A percentile compares a stretch with the other conserved stretches of the same genome.
These are phyloP conservation scores for Ailurus styani DNA, from an alignment of 2,113 vertebrate genomes.

Conservation along the genomic window DNA sequence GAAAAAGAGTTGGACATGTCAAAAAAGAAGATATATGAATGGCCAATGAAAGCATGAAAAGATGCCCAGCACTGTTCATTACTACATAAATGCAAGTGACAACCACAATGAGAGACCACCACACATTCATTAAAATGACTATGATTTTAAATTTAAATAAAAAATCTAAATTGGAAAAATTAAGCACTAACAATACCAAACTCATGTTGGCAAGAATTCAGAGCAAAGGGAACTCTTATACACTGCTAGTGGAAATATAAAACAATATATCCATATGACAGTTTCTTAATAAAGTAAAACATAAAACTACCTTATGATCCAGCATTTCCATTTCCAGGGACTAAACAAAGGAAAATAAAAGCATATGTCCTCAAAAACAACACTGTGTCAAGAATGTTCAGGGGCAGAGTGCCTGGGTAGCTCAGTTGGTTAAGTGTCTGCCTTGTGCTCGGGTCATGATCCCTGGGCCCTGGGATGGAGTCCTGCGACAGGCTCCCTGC, in stretches of 20 bases:
- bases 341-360: neutral
- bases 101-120: neutral
- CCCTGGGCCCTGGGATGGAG: neutral
- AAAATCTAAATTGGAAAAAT: neutral
- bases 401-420: neutral
- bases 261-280: neutral
- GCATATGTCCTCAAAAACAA: neutral
- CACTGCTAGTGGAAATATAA: neutral
- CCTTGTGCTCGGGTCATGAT: neutral
- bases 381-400: neutral
- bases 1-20: neutral
- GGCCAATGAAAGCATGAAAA: neutral
- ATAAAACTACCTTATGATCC: neutral
- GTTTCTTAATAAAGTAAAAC: constrained; percentile 48
- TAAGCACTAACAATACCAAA: neutral
- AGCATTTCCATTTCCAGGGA: neutral
- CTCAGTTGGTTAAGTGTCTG: neutral
- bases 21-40: neutral
- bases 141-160: neutral
- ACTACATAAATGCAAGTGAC: constrained; percentile 2
- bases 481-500: no score
- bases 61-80: neutral
- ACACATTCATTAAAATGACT: neutral
- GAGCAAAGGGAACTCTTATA: neutral
- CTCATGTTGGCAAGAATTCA: neutral